Percentiles rank a stretch among this genome's conserved stretches.
Conservation (phyloP, 2,113 vertebrate species). For the Scalopus aquaticus region DNA sequence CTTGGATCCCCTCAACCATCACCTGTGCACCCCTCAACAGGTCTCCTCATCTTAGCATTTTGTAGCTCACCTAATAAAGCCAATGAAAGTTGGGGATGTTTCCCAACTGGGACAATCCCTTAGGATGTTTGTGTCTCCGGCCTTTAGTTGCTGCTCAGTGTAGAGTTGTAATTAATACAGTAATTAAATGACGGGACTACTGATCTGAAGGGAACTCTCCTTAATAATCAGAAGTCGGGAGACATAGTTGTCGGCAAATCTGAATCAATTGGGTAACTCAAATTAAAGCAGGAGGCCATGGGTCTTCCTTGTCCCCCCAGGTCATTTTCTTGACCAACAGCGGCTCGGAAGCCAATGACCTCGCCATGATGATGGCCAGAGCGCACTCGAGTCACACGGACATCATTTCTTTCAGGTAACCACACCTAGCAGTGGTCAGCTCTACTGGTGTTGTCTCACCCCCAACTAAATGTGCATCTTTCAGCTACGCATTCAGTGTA, state of each 20-base stretch:
- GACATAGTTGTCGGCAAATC: neutral
- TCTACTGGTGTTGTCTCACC: neutral
- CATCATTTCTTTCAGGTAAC: slow-evolving; percentile 94
- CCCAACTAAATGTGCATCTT: neutral
- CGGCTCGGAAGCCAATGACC: slow-evolving; percentile 96
- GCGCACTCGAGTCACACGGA: slow-evolving; percentile 90
- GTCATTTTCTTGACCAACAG: slow-evolving; percentile 95
- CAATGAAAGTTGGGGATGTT: neutral
- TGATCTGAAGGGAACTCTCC: neutral
- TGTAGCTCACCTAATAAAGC: neutral
- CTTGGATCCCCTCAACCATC: neutral
- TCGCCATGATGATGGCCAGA: slow-evolving; percentile 95
- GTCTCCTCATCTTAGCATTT: neutral
- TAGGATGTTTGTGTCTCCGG: neutral
- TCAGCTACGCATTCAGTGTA: no score
- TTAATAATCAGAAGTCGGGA: neutral
- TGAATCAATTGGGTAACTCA: neutral
- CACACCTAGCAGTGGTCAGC: accelerated
- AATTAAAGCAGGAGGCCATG: neutral
- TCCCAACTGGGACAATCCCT: neutral
- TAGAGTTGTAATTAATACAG: neutral
- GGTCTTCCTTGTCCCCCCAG: slow-evolving; percentile 78
- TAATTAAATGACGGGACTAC: neutral
- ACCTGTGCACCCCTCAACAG: neutral
- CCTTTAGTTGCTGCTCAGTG: neutral